Base-by-base conservation (phyloP, 35 echinoderm and acorn worm genomes). In the Acanthaster planci region DNA sequence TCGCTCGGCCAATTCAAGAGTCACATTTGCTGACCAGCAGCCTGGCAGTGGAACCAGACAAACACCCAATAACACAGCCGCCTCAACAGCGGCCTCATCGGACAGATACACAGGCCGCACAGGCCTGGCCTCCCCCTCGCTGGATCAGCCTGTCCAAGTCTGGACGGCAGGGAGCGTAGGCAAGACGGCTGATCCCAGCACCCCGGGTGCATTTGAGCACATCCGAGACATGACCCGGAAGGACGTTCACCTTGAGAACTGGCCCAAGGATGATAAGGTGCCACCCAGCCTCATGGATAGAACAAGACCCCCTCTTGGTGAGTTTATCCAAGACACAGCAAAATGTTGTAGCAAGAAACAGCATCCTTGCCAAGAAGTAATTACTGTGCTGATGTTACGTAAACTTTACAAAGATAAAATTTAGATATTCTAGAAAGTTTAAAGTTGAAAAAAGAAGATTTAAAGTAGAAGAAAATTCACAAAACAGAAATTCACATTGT, bases 131-230 rank as follows among this genome's bases (percentile, higher is more conserved):
- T 51, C 81, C 22, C 14, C 81, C 21, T 54, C 55, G 34, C 35
- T 59, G 36, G 14, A 38, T 8, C 38, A 19, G 81, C 30, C 32
- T 15, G 56, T 83, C 35, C 81, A 32, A 37, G 30, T 59, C 26
- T 51, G 18, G 35, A 59, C 53, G 2, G 53, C 35, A 21, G 81
- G 81, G 39, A 57, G 30, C 12, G 8, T 18, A 27, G 56, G 12
- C 22, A 23, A 72, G 2, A 72, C 64, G 9, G 39, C 67, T 59
- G 57, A 84, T 47, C 32, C 83, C 9, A 90, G 84, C 27, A 85
- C 53, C 29, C 90, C 90, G 8, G 94, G 94, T 2, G 90, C 85
- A 14, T 97, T 97, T 84, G 94, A 97, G 51, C 94, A 97, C 60
- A 97, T 97, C 44, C 87, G 82, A 38, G 94, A 97, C 51, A 85